Conservation (phyloP, 2,113 vertebrate genomes). For the Dolichallabes microphthalmus region DNA sequence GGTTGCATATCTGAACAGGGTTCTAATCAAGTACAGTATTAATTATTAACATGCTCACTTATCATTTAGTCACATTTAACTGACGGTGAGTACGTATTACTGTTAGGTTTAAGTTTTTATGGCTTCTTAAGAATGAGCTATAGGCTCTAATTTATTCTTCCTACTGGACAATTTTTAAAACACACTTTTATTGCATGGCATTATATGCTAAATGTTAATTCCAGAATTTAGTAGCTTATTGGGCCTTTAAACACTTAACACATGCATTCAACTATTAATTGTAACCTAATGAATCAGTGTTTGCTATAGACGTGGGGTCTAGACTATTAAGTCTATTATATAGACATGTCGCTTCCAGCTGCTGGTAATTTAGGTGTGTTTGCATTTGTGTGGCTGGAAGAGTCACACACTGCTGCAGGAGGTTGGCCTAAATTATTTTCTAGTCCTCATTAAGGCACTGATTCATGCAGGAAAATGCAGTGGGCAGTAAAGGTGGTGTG, state of each 20-base stretch:
- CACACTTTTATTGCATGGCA: not conserved
- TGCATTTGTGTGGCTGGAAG: not conserved
- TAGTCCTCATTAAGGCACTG: conserved; percentile 19
- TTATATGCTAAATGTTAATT: not conserved
- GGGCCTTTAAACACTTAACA: not conserved
- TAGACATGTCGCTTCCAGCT: conserved; percentile 12
- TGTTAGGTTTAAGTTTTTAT: not conserved
- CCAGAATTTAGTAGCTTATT: not conserved
- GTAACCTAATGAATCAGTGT: not conserved
- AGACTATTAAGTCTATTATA: conserved; percentile 31
- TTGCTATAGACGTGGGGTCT: not conserved
- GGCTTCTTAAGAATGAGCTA: not conserved
- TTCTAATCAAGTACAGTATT: not conserved
- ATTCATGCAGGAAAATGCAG: conserved; percentile 16
- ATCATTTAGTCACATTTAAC: not conserved
- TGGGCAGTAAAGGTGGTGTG: not conserved
- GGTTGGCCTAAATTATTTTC: conserved; percentile 2
- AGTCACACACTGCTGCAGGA: conserved; percentile 36
- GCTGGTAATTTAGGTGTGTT: conserved; percentile 23
- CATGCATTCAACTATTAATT: not conserved
- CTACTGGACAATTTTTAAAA: not conserved
- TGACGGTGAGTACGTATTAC: not conserved
- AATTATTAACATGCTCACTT: not conserved
- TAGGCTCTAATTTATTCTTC: not conserved
- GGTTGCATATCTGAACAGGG: not conserved